These are phyloP conservation scores for Burhinus bistriatus DNA, from an alignment of 2,113 vertebrate genomes.

Conservation along the genomic window DNA sequence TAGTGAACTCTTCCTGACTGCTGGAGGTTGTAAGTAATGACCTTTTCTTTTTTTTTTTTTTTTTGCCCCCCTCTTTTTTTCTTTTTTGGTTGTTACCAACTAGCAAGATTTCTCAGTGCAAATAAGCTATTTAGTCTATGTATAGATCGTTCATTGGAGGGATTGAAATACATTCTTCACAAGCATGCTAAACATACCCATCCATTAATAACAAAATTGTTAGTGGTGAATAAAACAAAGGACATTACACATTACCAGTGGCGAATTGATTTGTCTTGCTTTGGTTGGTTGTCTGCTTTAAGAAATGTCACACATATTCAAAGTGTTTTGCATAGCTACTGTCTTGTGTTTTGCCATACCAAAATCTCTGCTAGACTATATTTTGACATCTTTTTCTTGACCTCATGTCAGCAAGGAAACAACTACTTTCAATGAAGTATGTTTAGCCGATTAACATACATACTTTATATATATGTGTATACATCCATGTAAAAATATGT, in stretches of 20 bases:
- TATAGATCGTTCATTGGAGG: neutral
- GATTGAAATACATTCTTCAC: slow-evolving; percentile 22
- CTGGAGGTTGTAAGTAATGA: neutral
- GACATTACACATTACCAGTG: neutral
- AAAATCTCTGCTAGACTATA: neutral
- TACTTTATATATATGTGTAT: neutral
- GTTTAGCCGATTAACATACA: neutral
- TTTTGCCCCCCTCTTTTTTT: too few relatives aligned
- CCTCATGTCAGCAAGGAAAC: neutral
- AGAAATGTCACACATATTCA: slow-evolving; percentile 27
- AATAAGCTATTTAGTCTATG: slow-evolving; percentile 9
- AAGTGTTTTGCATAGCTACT: slow-evolving; percentile 34
- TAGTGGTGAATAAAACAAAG: slow-evolving; percentile 37
- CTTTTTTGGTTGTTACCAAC: neutral
- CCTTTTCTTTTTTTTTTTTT: neutral
- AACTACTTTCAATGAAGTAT: neutral
- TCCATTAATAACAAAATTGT: slow-evolving; percentile 16
- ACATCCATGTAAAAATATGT: neutral
- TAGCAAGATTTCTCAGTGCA: slow-evolving; percentile 11
- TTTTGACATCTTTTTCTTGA: neutral
- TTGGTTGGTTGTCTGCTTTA: neutral
- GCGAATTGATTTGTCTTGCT: slow-evolving; percentile 38
- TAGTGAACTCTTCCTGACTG: neutral
- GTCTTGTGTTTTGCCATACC: neutral
- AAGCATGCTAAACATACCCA: neutral